Base-by-base conservation (phyloP, 1,140 invertebrate genomes). In the Penaeus chinensis region DNA sequence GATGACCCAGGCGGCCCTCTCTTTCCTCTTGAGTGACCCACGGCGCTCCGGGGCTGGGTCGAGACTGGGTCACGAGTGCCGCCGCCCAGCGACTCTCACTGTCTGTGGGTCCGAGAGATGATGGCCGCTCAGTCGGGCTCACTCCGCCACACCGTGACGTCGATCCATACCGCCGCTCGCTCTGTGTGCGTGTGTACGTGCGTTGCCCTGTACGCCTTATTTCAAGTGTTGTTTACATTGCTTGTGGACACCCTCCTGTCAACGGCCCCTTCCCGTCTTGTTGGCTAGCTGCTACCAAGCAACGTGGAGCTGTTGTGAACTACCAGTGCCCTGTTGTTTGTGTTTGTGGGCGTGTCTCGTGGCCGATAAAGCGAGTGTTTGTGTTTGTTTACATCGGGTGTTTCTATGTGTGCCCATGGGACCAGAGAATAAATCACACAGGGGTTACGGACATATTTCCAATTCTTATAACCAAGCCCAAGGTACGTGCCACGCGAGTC, bases 71-170 rank as follows among this genome's bases (percentile, higher is more conserved):
- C 85, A 82, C 82, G 80, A 87, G 69, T 42, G 79, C 24, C 22
- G 69, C 54, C 54, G 54, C 54, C 54, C 54, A 54, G 54, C 78
- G 37, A 87, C 85, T 87, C 85, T 87, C 85, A 87, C 85, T 87
- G 79, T 82, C 79, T 42, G 85, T n/a, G 60, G 85, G 85, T 87
- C 69, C 79, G 66, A 27, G 16, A 60, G 10, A 19, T 87, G 85
- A 87, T 87, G 80, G 85, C 80, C 66, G 85, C 69, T 87, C 85
- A 87, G 85, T 87, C 80, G 80, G 79, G 85, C 82, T 76, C 80
- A 37, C 85, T 62, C 85, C 54, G 66, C 79, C 85, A 82, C 66
- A 22, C 85, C 37, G 85, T 63, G n/a, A 82, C 78, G 79, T 82
- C 42, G 42, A 27, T 60, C 60, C 71, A 65, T 42, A 32, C 79